Conservation (phyloP, 1,140 invertebrate genomes). For the Venustaconcha ellipsiformis region DNA sequence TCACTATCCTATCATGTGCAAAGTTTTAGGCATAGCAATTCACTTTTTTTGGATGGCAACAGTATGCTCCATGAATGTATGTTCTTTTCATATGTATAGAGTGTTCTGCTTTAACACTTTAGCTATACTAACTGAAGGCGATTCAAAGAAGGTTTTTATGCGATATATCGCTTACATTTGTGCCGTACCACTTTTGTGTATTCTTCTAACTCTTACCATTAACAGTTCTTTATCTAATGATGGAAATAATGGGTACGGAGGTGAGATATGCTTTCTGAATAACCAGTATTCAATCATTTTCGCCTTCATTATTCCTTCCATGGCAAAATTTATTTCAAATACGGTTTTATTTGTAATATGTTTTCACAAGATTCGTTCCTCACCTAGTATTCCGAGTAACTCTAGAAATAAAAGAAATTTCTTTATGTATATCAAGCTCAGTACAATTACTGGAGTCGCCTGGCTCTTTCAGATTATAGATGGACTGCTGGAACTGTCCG, state of each 20-base stretch:
- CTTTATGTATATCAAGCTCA: conserved; percentile 31
- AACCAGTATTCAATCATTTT: conserved; percentile 11
- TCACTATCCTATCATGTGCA: conserved; percentile 47
- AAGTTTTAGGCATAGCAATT: conserved; percentile 78
- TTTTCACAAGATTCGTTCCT: conserved; percentile 15
- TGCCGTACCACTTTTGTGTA: conserved; percentile 4
- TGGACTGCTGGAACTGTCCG: conserved; percentile 66
- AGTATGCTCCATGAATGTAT: conserved; percentile 95
- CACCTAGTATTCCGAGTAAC: neutral
- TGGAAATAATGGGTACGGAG: conserved; percentile 22
- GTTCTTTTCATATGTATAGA: conserved; percentile 74
- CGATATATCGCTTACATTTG: conserved; percentile 12
- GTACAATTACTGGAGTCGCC: conserved; percentile 71
- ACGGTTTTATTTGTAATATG: conserved; percentile 27
- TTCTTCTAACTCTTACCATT: neutral
- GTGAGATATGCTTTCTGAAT: conserved; percentile 29
- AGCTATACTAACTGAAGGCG: neutral
- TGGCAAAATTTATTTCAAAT: conserved; percentile 26
- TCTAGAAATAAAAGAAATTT: conserved; percentile 14
- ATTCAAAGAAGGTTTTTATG: neutral
- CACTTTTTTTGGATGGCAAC: conserved; percentile 92
- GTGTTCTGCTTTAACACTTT: conserved; percentile 70
- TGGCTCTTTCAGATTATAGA: conserved; percentile 73
- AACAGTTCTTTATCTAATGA: conserved; percentile 3
- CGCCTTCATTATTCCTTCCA: conserved; percentile 24